Evolutionary conservation across 1,140 invertebrate species (phyloP).

Genomic region (Bombus breviceps): DNA sequence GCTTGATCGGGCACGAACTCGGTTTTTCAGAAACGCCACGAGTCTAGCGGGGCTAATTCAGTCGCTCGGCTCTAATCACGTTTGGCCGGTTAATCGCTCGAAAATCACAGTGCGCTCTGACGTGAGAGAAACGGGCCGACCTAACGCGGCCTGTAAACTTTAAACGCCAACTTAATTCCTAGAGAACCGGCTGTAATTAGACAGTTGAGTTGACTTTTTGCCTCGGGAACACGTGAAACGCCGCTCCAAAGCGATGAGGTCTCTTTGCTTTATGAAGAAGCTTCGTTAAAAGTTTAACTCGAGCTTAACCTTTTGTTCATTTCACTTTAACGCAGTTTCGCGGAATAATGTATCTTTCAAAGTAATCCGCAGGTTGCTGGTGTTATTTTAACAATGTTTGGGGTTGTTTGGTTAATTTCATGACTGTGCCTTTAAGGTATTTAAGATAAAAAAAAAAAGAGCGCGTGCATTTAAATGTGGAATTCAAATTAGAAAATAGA

Average conservation of each 20-base stretch:
- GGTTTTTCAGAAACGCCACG: slow-evolving; percentile 43
- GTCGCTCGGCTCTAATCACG: slow-evolving; percentile 47
- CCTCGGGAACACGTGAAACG: not conserved
- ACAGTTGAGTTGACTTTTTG: slow-evolving; percentile 28
- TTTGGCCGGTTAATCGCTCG: slow-evolving; percentile 44
- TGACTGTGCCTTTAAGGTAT: not conserved
- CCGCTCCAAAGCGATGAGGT: not conserved
- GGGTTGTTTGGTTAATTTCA: not conserved
- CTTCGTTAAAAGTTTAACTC: slow-evolving; percentile 15
- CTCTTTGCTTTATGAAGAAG: not conserved
- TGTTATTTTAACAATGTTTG: not conserved
- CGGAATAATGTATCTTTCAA: not conserved
- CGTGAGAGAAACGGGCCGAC: not conserved
- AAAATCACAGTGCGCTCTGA: slow-evolving; percentile 45
- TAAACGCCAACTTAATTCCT: slow-evolving; percentile 26
- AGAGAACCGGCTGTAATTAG: slow-evolving; percentile 34
- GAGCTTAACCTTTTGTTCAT: not conserved
- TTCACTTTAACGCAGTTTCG: not conserved
- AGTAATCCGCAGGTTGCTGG: not conserved
- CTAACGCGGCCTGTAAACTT: slow-evolving; percentile 10
- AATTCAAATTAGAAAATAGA: not conserved
- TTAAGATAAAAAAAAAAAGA: not conserved
- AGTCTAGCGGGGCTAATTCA: slow-evolving; percentile 49
- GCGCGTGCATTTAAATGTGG: not conserved
- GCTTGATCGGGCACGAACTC: slow-evolving; percentile 18